These are phyloP conservation scores for Eupeodes luniger DNA, from an alignment of 2,888 invertebrate species.

Conservation along the genomic window DNA sequence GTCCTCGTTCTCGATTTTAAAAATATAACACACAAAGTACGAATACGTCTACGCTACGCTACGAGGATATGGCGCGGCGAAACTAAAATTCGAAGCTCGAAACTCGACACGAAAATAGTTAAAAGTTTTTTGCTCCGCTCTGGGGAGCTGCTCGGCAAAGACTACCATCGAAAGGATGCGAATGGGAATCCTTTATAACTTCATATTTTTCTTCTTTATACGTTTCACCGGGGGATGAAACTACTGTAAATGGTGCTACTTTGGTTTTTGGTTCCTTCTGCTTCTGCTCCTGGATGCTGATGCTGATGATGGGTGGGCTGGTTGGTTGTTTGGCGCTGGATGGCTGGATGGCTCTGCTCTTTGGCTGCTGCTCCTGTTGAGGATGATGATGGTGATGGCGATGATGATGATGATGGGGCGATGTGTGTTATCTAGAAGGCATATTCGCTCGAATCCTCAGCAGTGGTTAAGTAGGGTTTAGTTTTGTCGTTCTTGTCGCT, in stretches of 20 bases:
- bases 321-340: slow-evolving; percentile 28
- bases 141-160: slow-evolving; percentile 74
- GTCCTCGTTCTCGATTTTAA: slow-evolving; percentile 12
- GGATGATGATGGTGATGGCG: slow-evolving; percentile 42
- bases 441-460: slow-evolving; percentile 42
- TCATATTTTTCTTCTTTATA: slow-evolving; percentile 65
- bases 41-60: background rate
- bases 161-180: slow-evolving; percentile 75
- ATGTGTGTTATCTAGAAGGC: slow-evolving; percentile 64
- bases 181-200: slow-evolving; percentile 74
- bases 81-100: too few relatives aligned
- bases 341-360: slow-evolving; percentile 31
- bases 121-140: slow-evolving; percentile 70
- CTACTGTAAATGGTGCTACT: slow-evolving; percentile 49
- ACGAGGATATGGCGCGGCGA: too few relatives aligned
- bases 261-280: slow-evolving; percentile 52
- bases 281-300: slow-evolving; percentile 50
- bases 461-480: slow-evolving; percentile 48
- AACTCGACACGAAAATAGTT: slow-evolving; percentile 23
- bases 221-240: slow-evolving; percentile 65
- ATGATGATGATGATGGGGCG: slow-evolving; percentile 37
- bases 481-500: slow-evolving; percentile 26
- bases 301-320: background rate
- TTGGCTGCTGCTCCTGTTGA: background rate
- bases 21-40: background rate